Base-by-base conservation (phyloP, 2,888 invertebrate species). In the Trypoxylon attenuatum region DNA sequence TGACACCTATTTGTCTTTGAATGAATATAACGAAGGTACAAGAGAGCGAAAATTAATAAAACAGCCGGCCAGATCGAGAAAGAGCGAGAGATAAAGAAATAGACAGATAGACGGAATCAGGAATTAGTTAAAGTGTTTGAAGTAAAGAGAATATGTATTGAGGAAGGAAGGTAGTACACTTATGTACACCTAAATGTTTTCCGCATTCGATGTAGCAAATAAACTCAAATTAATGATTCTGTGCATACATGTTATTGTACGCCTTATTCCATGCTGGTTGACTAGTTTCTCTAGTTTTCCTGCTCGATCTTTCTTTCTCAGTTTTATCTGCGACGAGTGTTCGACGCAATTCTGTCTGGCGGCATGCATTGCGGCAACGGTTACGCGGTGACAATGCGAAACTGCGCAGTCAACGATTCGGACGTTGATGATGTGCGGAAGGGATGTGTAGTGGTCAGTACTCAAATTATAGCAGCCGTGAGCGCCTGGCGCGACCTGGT, bases 311-410 rank as follows among this genome's bases (percentile, higher is more conserved):
- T 53, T 53, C 29, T 62, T 53, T 41, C 38, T 27, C 33, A 33
- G n/a, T 52, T 13, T 43, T 38, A 47, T 21, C 42, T 53, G 51
- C 63, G 65, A 16, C 25, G 33, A 45, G 51, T 43, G 62, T 33
- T 53, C 47, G 38, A 19, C 46, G 6, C 15, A n/a, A 50, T 56
- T 55, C 54, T 69, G 55, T 60, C 56, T 42, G 59, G 41, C 27
- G 51, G 47, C 57, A 58, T 23, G 69, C 75, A 78, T 77, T 73
- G 71, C 68, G 68, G 69, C 71, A 81, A 77, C 80, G 77, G 78
- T 80, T 79, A 79, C 69, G 71, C 68, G 71, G 79, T 83, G 83
- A 83, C 83, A 79, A 69, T 77, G 83, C 83, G 76, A 81, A 82
- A 82, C 79, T 66, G 71, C 71, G 73, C 76, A 76, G 69, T 76